phyloP scores from a whole-genome alignment of 35 echinoderm and acorn worm species.

The Antedon bifida region DNA sequence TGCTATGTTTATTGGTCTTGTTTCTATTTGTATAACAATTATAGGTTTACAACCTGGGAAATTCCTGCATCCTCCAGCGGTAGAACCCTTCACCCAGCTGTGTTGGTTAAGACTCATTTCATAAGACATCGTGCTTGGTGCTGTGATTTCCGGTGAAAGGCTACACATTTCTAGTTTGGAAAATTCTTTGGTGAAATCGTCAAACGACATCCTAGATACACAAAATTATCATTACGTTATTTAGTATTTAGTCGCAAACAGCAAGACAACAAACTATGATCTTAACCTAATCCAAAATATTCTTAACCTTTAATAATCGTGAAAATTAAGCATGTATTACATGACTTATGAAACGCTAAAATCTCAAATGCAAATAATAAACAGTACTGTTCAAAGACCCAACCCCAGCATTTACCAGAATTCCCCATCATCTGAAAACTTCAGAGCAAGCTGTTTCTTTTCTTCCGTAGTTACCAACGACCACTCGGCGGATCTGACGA shows the following conservation, averaged over 20 bases:
- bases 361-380: too few relatives aligned
- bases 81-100: conserved; percentile 51
- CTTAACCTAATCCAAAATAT: too few relatives aligned
- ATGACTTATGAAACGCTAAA: too few relatives aligned
- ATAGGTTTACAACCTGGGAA: conserved; percentile 74
- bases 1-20: too few relatives aligned
- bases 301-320: too few relatives aligned
- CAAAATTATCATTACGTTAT: too few relatives aligned
- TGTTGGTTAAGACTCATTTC: conserved; percentile 15
- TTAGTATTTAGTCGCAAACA: too few relatives aligned
- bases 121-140: conserved; percentile 52
- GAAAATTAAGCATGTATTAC: too few relatives aligned
- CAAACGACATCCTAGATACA: conserved; percentile 57
- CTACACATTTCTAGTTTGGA: conserved; percentile 70
- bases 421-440: conserved; percentile 75
- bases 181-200: conserved; percentile 57
- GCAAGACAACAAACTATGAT: too few relatives aligned
- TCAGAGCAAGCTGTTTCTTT: conserved; percentile 37
- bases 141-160: conserved; percentile 40
- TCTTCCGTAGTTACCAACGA: conserved; percentile 17
- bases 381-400: too few relatives aligned
- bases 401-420: conserved; percentile 91
- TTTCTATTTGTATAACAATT: too few relatives aligned
- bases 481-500: conserved; percentile 65
- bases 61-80: conserved; percentile 88